Base-by-base conservation (phyloP, 1,140 invertebrate genomes). In the Rhopalosiphum padi region DNA sequence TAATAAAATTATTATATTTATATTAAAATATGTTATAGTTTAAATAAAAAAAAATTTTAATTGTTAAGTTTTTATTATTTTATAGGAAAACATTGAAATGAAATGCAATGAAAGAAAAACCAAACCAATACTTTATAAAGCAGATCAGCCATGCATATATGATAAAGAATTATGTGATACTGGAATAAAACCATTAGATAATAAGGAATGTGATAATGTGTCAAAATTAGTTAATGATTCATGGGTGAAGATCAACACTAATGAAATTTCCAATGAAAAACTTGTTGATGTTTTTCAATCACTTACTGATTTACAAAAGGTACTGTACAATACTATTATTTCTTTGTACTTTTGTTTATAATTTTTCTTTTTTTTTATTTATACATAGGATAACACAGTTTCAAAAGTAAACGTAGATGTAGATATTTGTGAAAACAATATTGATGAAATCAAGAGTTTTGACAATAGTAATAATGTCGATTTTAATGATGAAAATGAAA, bases 11-110 rank as follows among this genome's bases (percentile, higher is more conserved):
- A 18, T 30, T 88, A 4, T 86, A 46, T 86, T 30, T 46, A 2
- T n/a, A 25, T 85, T 25, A 41, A 41, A 15, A 87, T n/a, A 2
- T 43, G 1, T 77, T 68, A 18, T n/a, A n/a, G 15, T 68, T 4
- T 86, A 18, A 48, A n/a, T 48, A 53, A 88, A n/a, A 8, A 18
- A 18, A 2, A 21, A 30, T 35, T 46, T 55, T 35, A 35, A n/a
- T 37, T 37, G 11, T 51, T 88, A 37, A 41, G 18, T 55, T 89
- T 89, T 55, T 21, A 55, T 55, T 55, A 9, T 55, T 53, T 25
- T 68, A 43, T 90, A 90, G 89, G 53, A 90, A 68, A 30, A 90
- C 60, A 43, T 68, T 90, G 30, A 90, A 43, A 68, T 60, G 15
- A 43, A 90, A 90, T n/a, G 30, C 18, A 15, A n/a, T 46, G 41